Evolutionary conservation across 1,140 invertebrate species (phyloP), one percentile per base, ranked within the genome.

Genomic region (Frieseomelitta varia): DNA sequence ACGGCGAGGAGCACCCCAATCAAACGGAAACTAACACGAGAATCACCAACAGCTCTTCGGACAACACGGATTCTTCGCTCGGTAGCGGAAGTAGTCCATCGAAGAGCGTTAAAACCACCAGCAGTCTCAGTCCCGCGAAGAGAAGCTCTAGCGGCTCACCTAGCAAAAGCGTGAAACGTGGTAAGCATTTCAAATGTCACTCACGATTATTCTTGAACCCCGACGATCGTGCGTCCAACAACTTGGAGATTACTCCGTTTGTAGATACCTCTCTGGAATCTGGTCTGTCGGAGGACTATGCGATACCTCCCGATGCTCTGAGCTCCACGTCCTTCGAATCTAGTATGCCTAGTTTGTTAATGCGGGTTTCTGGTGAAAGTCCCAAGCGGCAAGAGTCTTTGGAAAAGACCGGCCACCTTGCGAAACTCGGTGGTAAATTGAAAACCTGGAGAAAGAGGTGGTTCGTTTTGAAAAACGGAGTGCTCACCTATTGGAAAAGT

Each of bases 381-480:
- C 97, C 97, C 2, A 95, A 97, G 86, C 95, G 96, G 75, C 96
- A 96, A 56, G 97, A 98, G 91, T 97, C 97, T 2, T 94, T 99
- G 39, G 98, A 99, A 91, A 99, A 99, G 95, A 96, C 97, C 91
- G 98, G 99, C 11, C 98, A 99, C 92, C 95, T 99, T 61, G 98
- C 98, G 21, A 99, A 99, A 95, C 95, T 99, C 61, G 98, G 98
- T 71, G 98, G 98, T 21, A 99, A 99, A 95, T 95, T 99, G 2
- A 99, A 99, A 95, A 99, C 98, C 0, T 99, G 98, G 98, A 96
- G 98, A 86, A 98, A 98, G 92, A 95, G 98, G 90, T 99, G 98
- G 97, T 99, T 99, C 92, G 98, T 99, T 0, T 94, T 99, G 1
- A 98, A 98, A 92, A 98, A 99, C 94, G 98, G 98, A 51, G 97